Evolutionary conservation across 2,797 vertebrate genomes (phyloP), one percentile per base, ranked within the genome.

Genomic region (Lagocephalus sceleratus): DNA sequence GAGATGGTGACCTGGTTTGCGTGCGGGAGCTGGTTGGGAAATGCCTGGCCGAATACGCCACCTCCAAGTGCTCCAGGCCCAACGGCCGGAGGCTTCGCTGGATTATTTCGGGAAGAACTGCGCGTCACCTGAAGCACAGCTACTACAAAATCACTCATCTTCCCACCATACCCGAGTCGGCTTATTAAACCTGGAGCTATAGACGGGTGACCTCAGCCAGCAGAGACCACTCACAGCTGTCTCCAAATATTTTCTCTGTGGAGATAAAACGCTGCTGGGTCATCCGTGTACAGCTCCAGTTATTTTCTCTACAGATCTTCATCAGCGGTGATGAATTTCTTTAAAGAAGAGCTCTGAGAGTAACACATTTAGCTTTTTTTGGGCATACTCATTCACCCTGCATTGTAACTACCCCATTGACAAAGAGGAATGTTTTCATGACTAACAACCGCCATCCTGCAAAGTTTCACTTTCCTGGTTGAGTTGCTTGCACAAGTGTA

Each of bases 131-230:
- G 48, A 98, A 94, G 79, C 96, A 92, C 47, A 98, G 96, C 79
- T 99, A 93, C 83, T 96, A 97, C 82, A 95, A 91, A 83, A 97
- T 98, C 63, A 66, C 92, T 66, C 95, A 96, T 80, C 93, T 99
- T 56, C 97, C 97, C 54, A 98, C 96, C 42, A 98, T 99, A 75
- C 97, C 94, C 0, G 97, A 99, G 86, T 91, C 84, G 1, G 87
- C 84, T 51, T 91, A 73, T 20, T 97, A 89, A 91, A 48, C 35
- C 17, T 26, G 20, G 43, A 58, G 5, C 16, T 60, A 29, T 8
- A 2, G 32, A 47, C 41, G 60, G 68, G 72, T 66, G 76, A 66
- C 69, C 62, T 51, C 15, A 25, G 10, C 5, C 10, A 11, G 20
- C 20, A 23, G 50, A 49, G 29, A 32, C 32, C 58, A 32, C 42